Evolutionary conservation across 1,140 invertebrate species (phyloP), one percentile per base, ranked within the genome.

Genomic region (Sitophilus oryzae): DNA sequence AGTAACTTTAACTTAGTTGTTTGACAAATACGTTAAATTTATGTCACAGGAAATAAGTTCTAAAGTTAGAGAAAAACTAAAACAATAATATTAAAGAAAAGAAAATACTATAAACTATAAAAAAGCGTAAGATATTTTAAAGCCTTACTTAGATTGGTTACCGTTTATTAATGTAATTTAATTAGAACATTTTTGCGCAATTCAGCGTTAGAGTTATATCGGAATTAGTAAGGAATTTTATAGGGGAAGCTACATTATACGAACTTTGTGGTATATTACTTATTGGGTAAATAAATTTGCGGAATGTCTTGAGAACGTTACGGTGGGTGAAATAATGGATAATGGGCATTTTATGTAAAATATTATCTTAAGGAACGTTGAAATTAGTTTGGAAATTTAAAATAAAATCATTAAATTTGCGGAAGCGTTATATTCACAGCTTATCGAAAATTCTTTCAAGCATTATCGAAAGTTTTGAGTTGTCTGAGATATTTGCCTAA

Each of bases 281-380:
- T 45, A 53, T 53, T 45, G 25, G 18, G 42, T 42, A 53, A 53
- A 53, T 53, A 53, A 53, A 53, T 45, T 46, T 53, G 51, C 19
- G 51, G 25, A 49, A 53, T 53, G 51, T 45, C 43, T 45, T 34
- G 18, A 42, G 51, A 45, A 45, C 38, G 51, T 25, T 45, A 45
- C 40, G 41, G 51, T 53, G 51, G 37, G 51, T 30, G 51, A 45
- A 44, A 53, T 53, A 53, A 53, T 34, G 43, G 51, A 41, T 53
- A 53, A 53, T 53, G 51, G 43, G 18, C 40, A 42, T 53, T 53
- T 53, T 53, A 53, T 53, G 51, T 53, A 53, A 53, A 53, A 53
- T 53, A 53, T 53, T 53, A 53, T 53, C 49, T 42, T 20, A 45
- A 41, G 51, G 42, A 45, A 53, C 51, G 51, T 45, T 19, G 19